These are phyloP conservation scores for Glareola pratincola DNA, from an alignment of 2,113 vertebrate species.

Conservation along the genomic window DNA sequence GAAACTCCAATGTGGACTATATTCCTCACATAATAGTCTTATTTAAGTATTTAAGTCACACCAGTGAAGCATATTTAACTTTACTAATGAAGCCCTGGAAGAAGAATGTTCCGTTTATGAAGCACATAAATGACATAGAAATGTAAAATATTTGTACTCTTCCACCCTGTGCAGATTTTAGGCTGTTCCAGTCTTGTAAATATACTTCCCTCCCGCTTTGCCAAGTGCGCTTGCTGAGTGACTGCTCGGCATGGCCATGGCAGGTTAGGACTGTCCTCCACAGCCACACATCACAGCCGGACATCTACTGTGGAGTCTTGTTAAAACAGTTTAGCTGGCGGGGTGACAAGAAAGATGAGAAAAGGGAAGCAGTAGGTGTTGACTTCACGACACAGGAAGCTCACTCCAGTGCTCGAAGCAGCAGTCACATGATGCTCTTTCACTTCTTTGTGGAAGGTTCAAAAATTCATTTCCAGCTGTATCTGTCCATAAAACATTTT, in stretches of 20 bases:
- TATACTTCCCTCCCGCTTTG: background rate
- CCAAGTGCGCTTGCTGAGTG: background rate
- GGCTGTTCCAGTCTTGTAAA: background rate
- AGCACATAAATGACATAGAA: background rate
- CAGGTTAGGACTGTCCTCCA: accelerated
- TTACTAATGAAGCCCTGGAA: too few relatives aligned
- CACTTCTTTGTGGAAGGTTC: background rate
- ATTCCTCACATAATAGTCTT: background rate
- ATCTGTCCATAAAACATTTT: background rate
- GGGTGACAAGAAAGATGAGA: background rate
- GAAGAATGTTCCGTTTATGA: background rate
- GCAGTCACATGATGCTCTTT: background rate
- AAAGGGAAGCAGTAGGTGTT: background rate
- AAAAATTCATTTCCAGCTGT: background rate
- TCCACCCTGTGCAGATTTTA: background rate
- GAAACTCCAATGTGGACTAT: background rate
- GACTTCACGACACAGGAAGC: background rate
- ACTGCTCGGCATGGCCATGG: accelerated
- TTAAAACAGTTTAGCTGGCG: background rate
- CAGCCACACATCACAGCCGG: accelerated
- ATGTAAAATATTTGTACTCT: background rate
- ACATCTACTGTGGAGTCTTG: background rate
- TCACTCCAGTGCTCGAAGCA: background rate
- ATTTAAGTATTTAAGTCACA: background rate
- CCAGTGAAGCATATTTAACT: background rate